Conservation (phyloP, 1,140 invertebrate genomes). For the Melipona quadrifasciata region DNA sequence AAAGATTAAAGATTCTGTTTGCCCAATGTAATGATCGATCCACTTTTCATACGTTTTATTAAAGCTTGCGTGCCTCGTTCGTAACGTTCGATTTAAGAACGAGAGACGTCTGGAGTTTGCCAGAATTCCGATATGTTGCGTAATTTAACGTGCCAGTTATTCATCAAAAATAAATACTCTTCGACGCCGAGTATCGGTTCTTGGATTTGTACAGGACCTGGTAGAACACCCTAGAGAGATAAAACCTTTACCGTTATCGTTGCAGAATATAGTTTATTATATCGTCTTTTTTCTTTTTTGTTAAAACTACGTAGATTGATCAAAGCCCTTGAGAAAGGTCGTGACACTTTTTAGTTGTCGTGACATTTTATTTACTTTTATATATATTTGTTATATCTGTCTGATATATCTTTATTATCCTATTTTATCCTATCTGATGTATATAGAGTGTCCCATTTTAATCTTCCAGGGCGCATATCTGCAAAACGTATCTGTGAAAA, state of each 20-base stretch:
- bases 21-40: not conserved
- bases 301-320: constrained; percentile 7
- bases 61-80: too few species aligned
- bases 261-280: not conserved
- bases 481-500: too few species aligned
- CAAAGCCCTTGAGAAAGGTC: constrained; percentile 41
- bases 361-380: not conserved
- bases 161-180: not conserved
- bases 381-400: not conserved
- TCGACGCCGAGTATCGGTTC: not conserved
- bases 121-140: not conserved
- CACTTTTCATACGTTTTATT: too few species aligned
- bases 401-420: not conserved
- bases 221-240: not conserved
- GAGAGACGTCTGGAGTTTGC: not conserved
- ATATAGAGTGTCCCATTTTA: too few species aligned
- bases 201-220: not conserved
- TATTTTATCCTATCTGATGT: too few species aligned
- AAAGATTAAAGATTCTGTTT: not conserved
- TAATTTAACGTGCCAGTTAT: not conserved
- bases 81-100: too few species aligned
- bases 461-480: too few species aligned
- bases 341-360: not conserved
- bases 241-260: not conserved
- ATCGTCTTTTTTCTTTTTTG: not conserved